Conservation (phyloP, 2,113 vertebrate genomes). For the Oriolus oriolus region DNA sequence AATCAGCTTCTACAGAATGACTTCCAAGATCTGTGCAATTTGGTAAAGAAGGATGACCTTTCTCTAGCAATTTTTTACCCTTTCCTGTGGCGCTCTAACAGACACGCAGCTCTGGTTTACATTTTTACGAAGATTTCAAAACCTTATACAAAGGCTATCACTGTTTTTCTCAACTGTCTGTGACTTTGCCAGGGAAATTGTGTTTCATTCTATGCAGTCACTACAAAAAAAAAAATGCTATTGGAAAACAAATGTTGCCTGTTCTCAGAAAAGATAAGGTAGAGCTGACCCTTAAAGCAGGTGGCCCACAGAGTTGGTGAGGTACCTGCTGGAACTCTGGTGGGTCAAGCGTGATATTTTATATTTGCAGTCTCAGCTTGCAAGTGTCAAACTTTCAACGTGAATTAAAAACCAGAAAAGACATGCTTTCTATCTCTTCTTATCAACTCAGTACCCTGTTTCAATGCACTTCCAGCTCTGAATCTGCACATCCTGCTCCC, state of each 20-base stretch:
- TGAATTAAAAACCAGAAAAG: not conserved
- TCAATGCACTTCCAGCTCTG: not conserved
- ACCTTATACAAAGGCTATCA: not conserved
- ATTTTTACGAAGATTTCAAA: not conserved
- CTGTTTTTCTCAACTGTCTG: not conserved
- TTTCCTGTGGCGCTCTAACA: not conserved
- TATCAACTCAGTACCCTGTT: not conserved
- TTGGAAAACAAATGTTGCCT: not conserved
- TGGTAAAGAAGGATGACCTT: not conserved
- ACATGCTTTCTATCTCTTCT: not conserved
- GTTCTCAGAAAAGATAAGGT: not conserved
- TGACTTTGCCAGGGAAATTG: not conserved
- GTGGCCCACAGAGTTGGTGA: not conserved
- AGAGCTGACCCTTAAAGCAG: not conserved
- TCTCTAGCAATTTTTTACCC: not conserved
- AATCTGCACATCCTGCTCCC: not conserved
- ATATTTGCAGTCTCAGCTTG: not conserved
- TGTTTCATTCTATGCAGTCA: not conserved
- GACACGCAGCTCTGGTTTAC: not conserved
- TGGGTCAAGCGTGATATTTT: fast-evolving
- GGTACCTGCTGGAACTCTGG: not conserved
- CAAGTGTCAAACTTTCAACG: fast-evolving
- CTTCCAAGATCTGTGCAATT: not conserved
- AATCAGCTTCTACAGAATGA: not conserved
- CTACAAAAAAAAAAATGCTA: not conserved